These are phyloP conservation scores for Pyrochroa serraticornis DNA, from an alignment of 2,888 invertebrate species.

Conservation along the genomic window DNA sequence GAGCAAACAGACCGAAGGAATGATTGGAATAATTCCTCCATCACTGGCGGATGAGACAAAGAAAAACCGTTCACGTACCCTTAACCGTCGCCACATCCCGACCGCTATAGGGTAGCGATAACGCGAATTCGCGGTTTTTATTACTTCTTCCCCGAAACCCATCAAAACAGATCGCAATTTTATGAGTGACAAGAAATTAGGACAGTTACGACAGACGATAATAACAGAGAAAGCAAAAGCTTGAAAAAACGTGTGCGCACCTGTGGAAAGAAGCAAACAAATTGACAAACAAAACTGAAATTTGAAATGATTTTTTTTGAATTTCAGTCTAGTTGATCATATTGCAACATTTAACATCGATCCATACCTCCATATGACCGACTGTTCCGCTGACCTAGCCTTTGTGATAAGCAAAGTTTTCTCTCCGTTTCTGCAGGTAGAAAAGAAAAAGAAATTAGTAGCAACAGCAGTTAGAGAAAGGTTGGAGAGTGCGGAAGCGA, in stretches of 20 bases:
- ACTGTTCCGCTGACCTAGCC: slow-evolving; percentile 59
- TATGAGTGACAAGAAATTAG: slow-evolving; percentile 7
- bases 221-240: slow-evolving; percentile 9
- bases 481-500: slow-evolving; percentile 6
- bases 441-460: slow-evolving; percentile 44
- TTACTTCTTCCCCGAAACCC: too few relatives aligned
- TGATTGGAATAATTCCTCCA: too few relatives aligned
- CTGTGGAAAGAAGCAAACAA: slow-evolving; percentile 17
- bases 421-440: slow-evolving; percentile 56
- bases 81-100: too few relatives aligned
- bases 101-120: too few relatives aligned
- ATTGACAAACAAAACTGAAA: background rate
- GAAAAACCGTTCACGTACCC: too few relatives aligned
- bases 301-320: slow-evolving; percentile 4
- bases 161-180: slow-evolving; percentile 7
- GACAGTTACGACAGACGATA: slow-evolving; percentile 13
- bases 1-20: too few relatives aligned
- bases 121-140: too few relatives aligned
- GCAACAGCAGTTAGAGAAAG: slow-evolving; percentile 19
- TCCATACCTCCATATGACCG: slow-evolving; percentile 58
- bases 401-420: slow-evolving; percentile 60
- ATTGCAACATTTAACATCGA: slow-evolving; percentile 39
- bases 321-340: slow-evolving; percentile 27
- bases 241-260: slow-evolving; percentile 2
- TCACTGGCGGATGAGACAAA: too few relatives aligned